Evolutionary conservation across 92 coral and sea anemone genomes (phyloP), one percentile per base, ranked within the genome.

Genomic region (Palythoa heliodiscus): DNA sequence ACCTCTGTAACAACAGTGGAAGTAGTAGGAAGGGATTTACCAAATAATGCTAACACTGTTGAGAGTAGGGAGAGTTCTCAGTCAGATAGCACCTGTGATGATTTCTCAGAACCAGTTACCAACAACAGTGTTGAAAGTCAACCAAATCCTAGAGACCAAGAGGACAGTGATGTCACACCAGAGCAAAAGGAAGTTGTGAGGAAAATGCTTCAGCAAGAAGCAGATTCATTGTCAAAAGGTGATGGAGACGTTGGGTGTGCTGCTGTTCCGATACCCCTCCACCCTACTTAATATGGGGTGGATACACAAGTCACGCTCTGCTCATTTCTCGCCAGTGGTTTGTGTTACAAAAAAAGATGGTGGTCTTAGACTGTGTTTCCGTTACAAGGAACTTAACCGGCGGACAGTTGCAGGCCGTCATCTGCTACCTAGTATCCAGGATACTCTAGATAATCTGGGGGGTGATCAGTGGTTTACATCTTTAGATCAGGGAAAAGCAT

Each of bases 1-100:
- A 88, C 87, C 57, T 89, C 92, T 38, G 88, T 89, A 86, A 86
- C 89, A 13, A 89, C 94, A 75, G 58, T 85, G 77, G 88, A 91
- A 43, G 91, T 78, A 29, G 81, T 54, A 60, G 53, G 76, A 17
- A 87, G 24, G 52, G 86, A 81, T 16, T 47, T 55, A 22, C 43
- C 54, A 76, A 14, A 17, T 55, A 76, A 37, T n/a, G 4, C 70
- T 50, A 17, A 43, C 7, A 43, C 0, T 43, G 48, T 71, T n/a
- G 68, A 50, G 11, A 71, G 75, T 71, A 37, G 35, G 35, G 53
- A 71, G 53, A 75, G 53, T 16, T 35, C 68, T 55, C 61, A 76
- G 52, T 23, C 67, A 76, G 67, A 58, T 74, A 19, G 58, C 35
- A 76, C 61, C 43, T 2, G 35, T 4, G 22, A 76, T 55, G 64